Evolutionary conservation across 2,797 vertebrate genomes (phyloP), one percentile per base, ranked within the genome.

Genomic region (Diglossa cyanea): DNA sequence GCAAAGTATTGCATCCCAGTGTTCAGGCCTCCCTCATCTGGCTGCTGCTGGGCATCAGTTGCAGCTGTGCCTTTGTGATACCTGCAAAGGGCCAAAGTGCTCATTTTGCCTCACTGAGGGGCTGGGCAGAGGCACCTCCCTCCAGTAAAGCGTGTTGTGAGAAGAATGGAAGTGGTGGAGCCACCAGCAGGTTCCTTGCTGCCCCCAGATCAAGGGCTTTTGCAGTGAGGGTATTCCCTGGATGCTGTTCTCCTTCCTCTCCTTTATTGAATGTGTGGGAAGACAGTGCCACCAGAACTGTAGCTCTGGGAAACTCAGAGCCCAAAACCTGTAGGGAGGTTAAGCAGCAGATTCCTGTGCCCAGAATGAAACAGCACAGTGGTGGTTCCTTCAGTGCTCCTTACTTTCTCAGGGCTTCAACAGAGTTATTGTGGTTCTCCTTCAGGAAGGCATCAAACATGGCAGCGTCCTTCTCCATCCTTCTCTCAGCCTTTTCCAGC

Each of bases 331-430:
- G 39, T 39, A 53, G 24, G 28, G 16, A 45, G 13, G 15, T 42
- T 26, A 63, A 73, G 25, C 10, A 57, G 53, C 58, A 91, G 21
- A 37, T 24, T 54, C 15, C 37, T 2, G 8, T 67, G 17, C 35
- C 66, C 71, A 54, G 33, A 7, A 4, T 23, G 50, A 39, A 88
- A 60, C 21, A 76, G 18, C 26, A 47, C 33, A 13, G 0, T 2
- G 9, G 11, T 47, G 42, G 6, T 44, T 72, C 44, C 54, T 58
- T 78, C 48, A 21, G 5, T 17, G 18, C 62, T 62, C 58, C 82
- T 98, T 98, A 99, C 99, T 95, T 96, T 90, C 96, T 98, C 86
- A 98, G 95, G 67, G 98, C 98, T 95, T 99, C 98, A 70, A 98
- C 90, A 0, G 98, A 98, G 65, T 97, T 98, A 95, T 97, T 98